Evolutionary conservation across 1,140 invertebrate genomes (phyloP).

Genomic region (fruit fly (Drosophila melanogaster)): DNA sequence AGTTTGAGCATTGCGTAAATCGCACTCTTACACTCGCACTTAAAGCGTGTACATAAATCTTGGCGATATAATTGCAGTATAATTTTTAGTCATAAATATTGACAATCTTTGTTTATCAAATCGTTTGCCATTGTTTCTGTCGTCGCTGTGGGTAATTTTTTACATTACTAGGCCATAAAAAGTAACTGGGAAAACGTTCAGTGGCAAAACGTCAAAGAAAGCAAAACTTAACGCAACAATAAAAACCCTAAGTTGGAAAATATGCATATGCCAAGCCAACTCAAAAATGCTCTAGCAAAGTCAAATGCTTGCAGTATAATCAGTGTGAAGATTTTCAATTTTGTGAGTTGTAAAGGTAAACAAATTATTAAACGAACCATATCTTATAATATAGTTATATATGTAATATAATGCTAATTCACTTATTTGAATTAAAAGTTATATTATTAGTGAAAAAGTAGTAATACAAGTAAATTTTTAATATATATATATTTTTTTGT

Average conservation of each 20-base stretch:
- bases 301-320: neutral
- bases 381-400: no score
- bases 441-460: no score
- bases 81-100: slow-evolving; percentile 70
- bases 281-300: slow-evolving; percentile 31
- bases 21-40: slow-evolving; percentile 20
- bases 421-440: no score
- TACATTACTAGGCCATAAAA: slow-evolving; percentile 76
- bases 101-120: slow-evolving; percentile 70
- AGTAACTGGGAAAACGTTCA: slow-evolving; percentile 57
- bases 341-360: no score
- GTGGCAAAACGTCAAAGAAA: slow-evolving; percentile 65
- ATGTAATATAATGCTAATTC: neutral
- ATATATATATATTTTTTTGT: no score
- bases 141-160: slow-evolving; percentile 75
- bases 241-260: slow-evolving; percentile 12
- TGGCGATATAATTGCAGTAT: slow-evolving; percentile 53
- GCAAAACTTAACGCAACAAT: slow-evolving; percentile 61
- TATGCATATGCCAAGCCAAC: neutral
- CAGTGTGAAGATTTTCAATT: neutral
- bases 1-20: slow-evolving; percentile 70
- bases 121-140: slow-evolving; percentile 39
- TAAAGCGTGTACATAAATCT: slow-evolving; percentile 18
- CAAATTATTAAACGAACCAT: no score
- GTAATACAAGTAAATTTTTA: no score